Evolutionary conservation across 2,888 invertebrate species (phyloP).

Genomic region (Orthonevra nobilis): DNA sequence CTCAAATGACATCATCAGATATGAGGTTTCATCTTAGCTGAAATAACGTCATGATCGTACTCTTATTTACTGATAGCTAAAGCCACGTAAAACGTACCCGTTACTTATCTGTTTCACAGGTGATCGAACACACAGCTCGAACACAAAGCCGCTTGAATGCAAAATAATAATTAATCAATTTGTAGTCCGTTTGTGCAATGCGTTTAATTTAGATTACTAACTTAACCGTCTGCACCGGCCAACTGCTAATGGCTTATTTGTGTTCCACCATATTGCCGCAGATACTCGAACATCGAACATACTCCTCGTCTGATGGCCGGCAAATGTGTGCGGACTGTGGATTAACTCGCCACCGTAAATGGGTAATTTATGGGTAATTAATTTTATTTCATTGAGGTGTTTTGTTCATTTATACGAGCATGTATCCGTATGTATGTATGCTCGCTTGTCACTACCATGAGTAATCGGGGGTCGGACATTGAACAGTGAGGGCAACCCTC

Average conservation of each 20-base stretch:
- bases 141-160: conserved; percentile 33
- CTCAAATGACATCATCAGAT: too few species aligned
- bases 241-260: conserved; percentile 60
- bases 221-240: conserved; percentile 17
- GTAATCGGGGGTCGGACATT: conserved; percentile 41
- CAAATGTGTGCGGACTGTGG: not conserved
- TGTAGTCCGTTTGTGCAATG: conserved; percentile 37
- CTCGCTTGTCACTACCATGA: too few species aligned
- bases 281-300: too few species aligned
- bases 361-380: conserved; percentile 63
- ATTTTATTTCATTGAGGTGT: conserved; percentile 53
- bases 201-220: conserved; percentile 51
- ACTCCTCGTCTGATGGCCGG: not conserved
- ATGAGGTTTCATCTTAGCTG: too few species aligned
- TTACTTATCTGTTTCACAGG: too few species aligned
- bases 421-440: too few species aligned
- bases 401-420: conserved; percentile 28
- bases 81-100: too few species aligned
- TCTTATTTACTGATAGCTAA: too few species aligned
- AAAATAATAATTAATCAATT: conserved; percentile 66
- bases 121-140: conserved; percentile 41
- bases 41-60: too few species aligned
- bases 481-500: conserved; percentile 44
- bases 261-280: conserved; percentile 18
- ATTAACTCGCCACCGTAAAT: conserved; percentile 41